These are phyloP conservation scores for Odobenus rosmarus DNA, from an alignment of 2,113 vertebrate genomes.

Conservation along the genomic window DNA sequence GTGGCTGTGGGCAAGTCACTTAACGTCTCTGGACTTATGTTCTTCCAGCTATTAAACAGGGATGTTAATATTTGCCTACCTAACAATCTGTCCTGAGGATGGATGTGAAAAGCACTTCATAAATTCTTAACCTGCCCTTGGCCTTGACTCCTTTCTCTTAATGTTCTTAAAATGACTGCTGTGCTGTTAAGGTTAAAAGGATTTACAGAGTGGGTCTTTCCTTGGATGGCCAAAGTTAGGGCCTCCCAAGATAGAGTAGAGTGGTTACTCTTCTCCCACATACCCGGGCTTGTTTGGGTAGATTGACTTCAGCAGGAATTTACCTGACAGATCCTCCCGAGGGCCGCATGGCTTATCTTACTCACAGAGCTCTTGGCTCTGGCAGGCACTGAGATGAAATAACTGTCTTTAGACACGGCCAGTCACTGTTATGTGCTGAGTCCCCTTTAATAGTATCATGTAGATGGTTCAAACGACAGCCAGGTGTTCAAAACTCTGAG, in stretches of 20 bases:
- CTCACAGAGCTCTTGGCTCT: neutral
- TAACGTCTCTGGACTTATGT: neutral
- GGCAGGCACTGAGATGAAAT: neutral
- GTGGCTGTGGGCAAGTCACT: neutral
- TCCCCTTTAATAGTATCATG: neutral
- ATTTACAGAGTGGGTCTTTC: neutral
- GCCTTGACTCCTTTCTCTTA: neutral
- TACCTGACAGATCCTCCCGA: neutral
- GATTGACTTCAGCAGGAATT: no score
- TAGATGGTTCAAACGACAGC: neutral
- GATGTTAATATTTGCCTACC: neutral
- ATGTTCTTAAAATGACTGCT: neutral
- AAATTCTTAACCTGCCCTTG: neutral
- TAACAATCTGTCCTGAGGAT: neutral
- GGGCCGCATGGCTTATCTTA: neutral
- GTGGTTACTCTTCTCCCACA: neutral
- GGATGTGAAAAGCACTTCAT: neutral
- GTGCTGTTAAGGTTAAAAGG: neutral
- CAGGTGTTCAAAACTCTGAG: neutral
- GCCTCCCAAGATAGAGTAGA: neutral
- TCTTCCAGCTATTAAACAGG: neutral
- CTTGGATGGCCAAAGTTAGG: neutral
- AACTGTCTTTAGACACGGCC: neutral
- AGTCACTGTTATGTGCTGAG: neutral
- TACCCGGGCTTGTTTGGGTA: neutral